Evolutionary conservation across 2,113 vertebrate species (phyloP), one percentile per base, ranked within the genome.

Genomic region (Pachycephala philippinensis): DNA sequence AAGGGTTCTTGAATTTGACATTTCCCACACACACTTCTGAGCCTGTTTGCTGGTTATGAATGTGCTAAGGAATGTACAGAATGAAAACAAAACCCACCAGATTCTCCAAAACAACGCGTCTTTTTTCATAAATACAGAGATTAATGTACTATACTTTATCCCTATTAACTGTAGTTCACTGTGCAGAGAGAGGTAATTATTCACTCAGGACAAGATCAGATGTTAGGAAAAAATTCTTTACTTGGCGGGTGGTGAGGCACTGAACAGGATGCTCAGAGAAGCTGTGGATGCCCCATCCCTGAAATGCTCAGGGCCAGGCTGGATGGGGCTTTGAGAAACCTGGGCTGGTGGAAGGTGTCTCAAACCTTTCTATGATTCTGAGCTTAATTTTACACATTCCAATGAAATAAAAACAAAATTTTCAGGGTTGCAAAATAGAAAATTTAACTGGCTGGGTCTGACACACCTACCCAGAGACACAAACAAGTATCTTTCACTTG

Each of bases 41-140:
- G 72, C 61, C 66, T 3, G 0, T 86, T 50, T 72, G 30, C 57
- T 30, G 52, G 31, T 86, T 89, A 86, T 21, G 88, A 83, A 88
- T 74, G 64, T 54, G 52, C 60, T 72, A 83, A 80, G 78, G 80
- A 91, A 74, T 0, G 2, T 16, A 52, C 42, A 50, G 45, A 69
- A 83, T 13, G 54, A 56, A 93, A 95, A 86, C 42, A 94, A 91
- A 95, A 42, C 35, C 61, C 15, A 72, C 15, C n/a, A 61, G 33
- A 50, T 88, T 82, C 85, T 84, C 60, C 56, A 87, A 71, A 84
- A 95, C 71, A 74, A 70, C 0, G 0, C 4, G 6, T 65, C 44
- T 52, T 77, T 66, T 57, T 68, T 80, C 66, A 71, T 77, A 91
- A 91, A 90, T 54, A 63, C 66, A 40, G 64, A 94, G 66, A 93